These are phyloP conservation scores for Leucania comma DNA, from an alignment of 2,888 invertebrate genomes.

Conservation along the genomic window DNA sequence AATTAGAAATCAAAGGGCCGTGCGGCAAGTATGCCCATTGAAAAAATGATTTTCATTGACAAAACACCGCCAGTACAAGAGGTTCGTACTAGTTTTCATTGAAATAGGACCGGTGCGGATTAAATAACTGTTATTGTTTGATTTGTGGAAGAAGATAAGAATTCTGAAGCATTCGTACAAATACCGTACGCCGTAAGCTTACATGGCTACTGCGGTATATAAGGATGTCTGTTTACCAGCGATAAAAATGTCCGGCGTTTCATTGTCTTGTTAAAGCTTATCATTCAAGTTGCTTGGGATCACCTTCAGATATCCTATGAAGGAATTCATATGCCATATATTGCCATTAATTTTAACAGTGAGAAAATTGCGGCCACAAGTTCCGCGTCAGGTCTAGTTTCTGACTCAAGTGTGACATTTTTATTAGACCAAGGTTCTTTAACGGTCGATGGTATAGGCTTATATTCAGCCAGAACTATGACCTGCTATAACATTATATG, in stretches of 20 bases:
- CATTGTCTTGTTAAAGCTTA: slow-evolving; percentile 1
- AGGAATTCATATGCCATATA: neutral
- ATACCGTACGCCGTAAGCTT: neutral
- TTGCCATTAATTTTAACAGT: slow-evolving; percentile 6
- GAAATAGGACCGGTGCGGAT: slow-evolving; percentile 54
- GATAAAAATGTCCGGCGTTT: neutral
- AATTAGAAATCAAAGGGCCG: slow-evolving; percentile 66
- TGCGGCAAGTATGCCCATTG: slow-evolving; percentile 71
- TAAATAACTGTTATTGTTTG: slow-evolving; percentile 59
- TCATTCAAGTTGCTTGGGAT: neutral
- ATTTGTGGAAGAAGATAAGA: slow-evolving; percentile 9
- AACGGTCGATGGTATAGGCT: slow-evolving; percentile 16
- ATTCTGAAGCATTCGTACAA: neutral
- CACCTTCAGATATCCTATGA: neutral
- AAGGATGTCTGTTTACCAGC: neutral
- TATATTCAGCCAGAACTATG: slow-evolving; percentile 12
- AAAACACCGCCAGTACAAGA: slow-evolving; percentile 69
- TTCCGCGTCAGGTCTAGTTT: slow-evolving; percentile 11
- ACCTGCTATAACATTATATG: slow-evolving; percentile 27
- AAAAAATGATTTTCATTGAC: slow-evolving; percentile 76
- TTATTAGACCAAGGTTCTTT: slow-evolving; percentile 14
- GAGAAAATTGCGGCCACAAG: neutral
- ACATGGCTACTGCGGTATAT: neutral
- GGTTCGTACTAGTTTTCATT: slow-evolving; percentile 53
- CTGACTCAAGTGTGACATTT: slow-evolving; percentile 18